phyloP scores from a whole-genome alignment of 2,113 vertebrate genomes.

The Tapirus terrestris region DNA sequence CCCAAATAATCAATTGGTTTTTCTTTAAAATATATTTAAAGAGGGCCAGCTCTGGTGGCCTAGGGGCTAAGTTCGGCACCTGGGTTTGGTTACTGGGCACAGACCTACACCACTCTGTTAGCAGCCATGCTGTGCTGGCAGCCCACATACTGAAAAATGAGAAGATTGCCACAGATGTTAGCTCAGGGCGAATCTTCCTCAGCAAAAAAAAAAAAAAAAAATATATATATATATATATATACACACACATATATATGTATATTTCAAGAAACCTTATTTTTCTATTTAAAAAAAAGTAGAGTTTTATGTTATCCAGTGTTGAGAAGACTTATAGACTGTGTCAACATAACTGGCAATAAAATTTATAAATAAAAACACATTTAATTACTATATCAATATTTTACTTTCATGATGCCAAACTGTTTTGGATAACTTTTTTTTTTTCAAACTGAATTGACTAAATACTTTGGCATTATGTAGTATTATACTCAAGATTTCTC shows the following conservation, averaged over 20 bases:
- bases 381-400: background rate
- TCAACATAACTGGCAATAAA: background rate
- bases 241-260: too few species aligned
- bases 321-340: background rate
- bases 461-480: background rate
- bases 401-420: background rate
- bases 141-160: too few species aligned
- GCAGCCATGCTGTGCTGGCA: too few species aligned
- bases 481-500: background rate
- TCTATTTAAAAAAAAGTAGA: background rate
- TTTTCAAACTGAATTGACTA: background rate
- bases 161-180: too few species aligned
- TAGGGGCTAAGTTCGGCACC: too few species aligned
- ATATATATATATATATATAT: too few species aligned
- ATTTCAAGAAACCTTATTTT: background rate
- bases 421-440: background rate
- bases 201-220: too few species aligned
- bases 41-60: too few species aligned
- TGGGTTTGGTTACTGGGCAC: too few species aligned
- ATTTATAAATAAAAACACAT: constrained; percentile 8
- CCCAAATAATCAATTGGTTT: background rate
- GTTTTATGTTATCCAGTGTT: background rate
- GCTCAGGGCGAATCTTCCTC: too few species aligned
- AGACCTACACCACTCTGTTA: too few species aligned
- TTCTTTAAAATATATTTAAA: background rate